Conservation (phyloP, 1,140 invertebrate genomes). For the Zaprionus africanus region DNA sequence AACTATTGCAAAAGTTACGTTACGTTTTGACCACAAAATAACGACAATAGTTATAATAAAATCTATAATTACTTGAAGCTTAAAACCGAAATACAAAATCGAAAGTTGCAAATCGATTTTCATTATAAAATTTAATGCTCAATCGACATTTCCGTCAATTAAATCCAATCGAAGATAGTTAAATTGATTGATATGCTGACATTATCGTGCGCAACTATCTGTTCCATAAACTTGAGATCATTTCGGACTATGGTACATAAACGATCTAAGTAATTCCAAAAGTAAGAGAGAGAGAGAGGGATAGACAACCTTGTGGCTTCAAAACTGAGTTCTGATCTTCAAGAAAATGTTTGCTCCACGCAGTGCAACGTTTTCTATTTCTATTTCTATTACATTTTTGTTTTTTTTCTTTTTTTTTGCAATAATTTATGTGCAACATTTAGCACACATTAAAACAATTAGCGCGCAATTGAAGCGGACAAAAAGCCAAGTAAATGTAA, state of each 20-base stretch:
- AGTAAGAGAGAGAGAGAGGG: background rate
- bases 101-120: slow-evolving; percentile 4
- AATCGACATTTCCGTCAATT: slow-evolving; percentile 4
- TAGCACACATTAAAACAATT: slow-evolving; percentile 60
- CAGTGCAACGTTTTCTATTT: background rate
- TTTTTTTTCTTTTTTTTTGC: slow-evolving; percentile 22
- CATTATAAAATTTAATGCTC: background rate
- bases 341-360: background rate
- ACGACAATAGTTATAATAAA: background rate
- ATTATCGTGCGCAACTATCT: slow-evolving; percentile 3
- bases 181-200: slow-evolving; percentile 3
- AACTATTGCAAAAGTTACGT: background rate
- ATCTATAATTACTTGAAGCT: background rate
- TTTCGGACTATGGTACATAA: background rate
- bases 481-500: slow-evolving; percentile 1
- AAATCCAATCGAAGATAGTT: slow-evolving; percentile 1
- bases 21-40: background rate
- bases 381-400: background rate
- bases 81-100: background rate
- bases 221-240: slow-evolving; percentile 4
- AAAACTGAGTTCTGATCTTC: background rate
- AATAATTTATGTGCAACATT: slow-evolving; percentile 44
- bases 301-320: background rate
- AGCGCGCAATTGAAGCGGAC: slow-evolving; percentile 58
- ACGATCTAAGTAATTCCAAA: background rate